Percentiles rank a stretch among this genome's conserved stretches.
Evolutionary conservation across 2,113 vertebrate genomes (phyloP).

Genomic region (Accipiter cooperii): DNA sequence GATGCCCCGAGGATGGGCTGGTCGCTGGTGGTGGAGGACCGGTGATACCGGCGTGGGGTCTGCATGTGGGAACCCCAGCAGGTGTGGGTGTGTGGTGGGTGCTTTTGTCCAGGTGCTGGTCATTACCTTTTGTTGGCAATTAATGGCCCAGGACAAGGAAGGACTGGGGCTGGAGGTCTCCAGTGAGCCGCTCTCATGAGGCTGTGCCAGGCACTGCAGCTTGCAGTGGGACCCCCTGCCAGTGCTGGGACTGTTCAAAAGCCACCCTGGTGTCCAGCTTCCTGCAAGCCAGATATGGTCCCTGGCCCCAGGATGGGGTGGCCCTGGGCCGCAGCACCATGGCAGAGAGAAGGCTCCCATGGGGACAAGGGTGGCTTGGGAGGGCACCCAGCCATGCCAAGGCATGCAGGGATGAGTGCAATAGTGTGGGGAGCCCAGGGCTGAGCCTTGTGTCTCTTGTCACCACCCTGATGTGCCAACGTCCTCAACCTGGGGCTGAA

Average conservation of each 20-base stretch:
- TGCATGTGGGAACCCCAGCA: fast-evolving
- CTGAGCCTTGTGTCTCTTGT: background rate
- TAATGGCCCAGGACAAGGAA: fast-evolving
- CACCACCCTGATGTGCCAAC: background rate
- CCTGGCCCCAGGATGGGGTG: fast-evolving
- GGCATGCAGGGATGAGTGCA: background rate
- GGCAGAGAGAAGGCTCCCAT: background rate
- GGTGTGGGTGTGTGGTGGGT: fast-evolving
- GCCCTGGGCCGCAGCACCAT: fast-evolving
- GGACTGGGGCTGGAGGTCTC: background rate
- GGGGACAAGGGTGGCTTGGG: fast-evolving
- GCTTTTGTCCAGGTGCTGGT: background rate
- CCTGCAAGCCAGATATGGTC: fast-evolving
- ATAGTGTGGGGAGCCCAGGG: background rate
- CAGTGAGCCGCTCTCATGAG: fast-evolving
- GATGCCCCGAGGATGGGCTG: background rate
- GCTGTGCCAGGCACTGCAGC: too few species aligned
- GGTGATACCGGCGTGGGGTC: fast-evolving
- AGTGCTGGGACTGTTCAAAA: background rate
- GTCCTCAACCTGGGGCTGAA: background rate
- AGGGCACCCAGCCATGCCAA: fast-evolving
- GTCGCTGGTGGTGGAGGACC: fast-evolving
- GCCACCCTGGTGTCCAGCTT: background rate
- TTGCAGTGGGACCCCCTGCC: background rate
- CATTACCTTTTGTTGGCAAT: background rate